These are phyloP conservation scores for Kuschelorhynchus macadamiae DNA, from an alignment of 2,888 invertebrate genomes.

Conservation along the genomic window DNA sequence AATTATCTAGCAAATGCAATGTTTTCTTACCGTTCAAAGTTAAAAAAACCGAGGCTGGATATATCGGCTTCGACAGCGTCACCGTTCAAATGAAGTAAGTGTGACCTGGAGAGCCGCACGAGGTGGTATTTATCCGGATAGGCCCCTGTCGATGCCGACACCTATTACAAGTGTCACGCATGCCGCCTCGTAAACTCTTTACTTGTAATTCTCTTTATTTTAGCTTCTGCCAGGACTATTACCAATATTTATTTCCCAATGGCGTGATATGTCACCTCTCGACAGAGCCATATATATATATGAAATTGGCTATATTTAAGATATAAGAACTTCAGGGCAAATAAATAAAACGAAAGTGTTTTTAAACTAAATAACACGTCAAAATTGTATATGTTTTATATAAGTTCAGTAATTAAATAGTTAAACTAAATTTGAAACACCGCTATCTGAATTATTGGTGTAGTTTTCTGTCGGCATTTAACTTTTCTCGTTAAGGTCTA, in stretches of 20 bases:
- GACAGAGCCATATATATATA: not conserved
- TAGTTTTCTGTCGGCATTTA: too few relatives aligned
- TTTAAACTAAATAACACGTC: too few relatives aligned
- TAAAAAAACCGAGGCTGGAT: not conserved
- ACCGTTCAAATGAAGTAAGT: conserved; percentile 11
- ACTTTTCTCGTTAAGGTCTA: too few relatives aligned
- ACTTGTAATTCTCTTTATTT: not conserved
- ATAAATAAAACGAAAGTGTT: too few relatives aligned
- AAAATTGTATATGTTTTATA: too few relatives aligned
- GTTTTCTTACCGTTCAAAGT: conserved; percentile 15
- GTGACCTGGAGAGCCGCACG: conserved; percentile 32
- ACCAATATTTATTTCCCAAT: conserved; percentile 14
- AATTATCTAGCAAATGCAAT: not conserved
- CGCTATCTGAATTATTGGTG: too few relatives aligned
- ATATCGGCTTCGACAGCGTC: conserved; percentile 1
- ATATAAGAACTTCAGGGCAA: too few relatives aligned
- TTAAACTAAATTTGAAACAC: too few relatives aligned
- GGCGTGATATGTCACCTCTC: not conserved
- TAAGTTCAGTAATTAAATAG: too few relatives aligned
- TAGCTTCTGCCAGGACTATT: conserved; percentile 19
- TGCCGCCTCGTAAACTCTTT: conserved; percentile 9
- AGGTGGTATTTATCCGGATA: conserved; percentile 34
- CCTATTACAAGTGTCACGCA: conserved; percentile 40
- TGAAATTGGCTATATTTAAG: too few relatives aligned
- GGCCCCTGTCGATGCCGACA: conserved; percentile 34